Conservation (phyloP, 2,888 invertebrate genomes). For the Biston stratarius region DNA sequence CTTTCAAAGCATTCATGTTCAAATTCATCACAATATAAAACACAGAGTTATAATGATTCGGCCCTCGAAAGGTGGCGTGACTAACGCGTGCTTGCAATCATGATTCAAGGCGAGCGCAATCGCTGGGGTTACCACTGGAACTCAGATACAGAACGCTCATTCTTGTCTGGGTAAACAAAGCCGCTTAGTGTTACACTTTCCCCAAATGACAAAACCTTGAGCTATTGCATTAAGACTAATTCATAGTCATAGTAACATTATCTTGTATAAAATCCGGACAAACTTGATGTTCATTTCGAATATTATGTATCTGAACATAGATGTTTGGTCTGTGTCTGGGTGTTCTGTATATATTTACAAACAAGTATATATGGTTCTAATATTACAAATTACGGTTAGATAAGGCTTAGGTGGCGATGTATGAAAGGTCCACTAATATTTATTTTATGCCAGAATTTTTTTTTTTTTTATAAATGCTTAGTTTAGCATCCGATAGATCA, state of each 20-base stretch:
- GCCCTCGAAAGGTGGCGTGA: conserved; percentile 62
- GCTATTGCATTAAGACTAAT: conserved; percentile 2
- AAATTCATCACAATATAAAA: conserved; percentile 10
- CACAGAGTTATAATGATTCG: conserved; percentile 45
- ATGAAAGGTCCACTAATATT: too few species aligned
- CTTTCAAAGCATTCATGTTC: background rate
- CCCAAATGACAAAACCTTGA: conserved; percentile 20
- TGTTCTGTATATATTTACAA: too few species aligned
- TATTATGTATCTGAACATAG: too few species aligned
- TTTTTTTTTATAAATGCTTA: too few species aligned
- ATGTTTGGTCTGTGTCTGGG: too few species aligned
- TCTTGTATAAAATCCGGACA: background rate
- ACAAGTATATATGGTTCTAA: too few species aligned
- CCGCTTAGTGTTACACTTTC: conserved; percentile 3
- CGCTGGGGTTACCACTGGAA: conserved; percentile 33
- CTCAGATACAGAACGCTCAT: background rate
- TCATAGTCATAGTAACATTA: background rate
- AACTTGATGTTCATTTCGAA: background rate
- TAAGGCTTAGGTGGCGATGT: too few species aligned
- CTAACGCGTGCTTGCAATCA: conserved; percentile 68
- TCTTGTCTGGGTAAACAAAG: conserved; percentile 6
- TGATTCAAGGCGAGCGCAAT: conserved; percentile 65
- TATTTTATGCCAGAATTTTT: too few species aligned
- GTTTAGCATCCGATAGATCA: too few species aligned
- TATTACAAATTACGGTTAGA: too few species aligned